phyloP scores from a whole-genome alignment of 2,113 vertebrate species.

The Phyllostomus discolor region DNA sequence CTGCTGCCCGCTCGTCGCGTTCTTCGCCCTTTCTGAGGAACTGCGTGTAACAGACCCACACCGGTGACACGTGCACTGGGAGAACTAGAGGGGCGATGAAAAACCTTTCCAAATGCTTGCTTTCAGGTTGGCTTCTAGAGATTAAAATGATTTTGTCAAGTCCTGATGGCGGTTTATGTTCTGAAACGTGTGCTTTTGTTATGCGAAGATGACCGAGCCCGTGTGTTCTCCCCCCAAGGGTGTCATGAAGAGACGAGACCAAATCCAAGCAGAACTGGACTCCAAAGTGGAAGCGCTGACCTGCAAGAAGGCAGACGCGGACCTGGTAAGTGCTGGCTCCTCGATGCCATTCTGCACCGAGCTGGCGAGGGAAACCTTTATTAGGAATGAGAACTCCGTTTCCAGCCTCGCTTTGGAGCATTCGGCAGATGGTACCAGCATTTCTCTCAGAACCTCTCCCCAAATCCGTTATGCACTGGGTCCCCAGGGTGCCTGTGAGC shows the following conservation, averaged over 20 bases:
- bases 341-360: not conserved
- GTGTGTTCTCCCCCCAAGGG: slow-evolving; percentile 78
- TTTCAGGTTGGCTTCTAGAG: not conserved
- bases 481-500: not conserved
- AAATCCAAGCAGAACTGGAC: slow-evolving; percentile 92
- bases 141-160: not conserved
- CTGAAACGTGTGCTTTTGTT: not conserved
- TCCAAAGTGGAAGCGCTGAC: slow-evolving; percentile 87
- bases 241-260: slow-evolving; percentile 93
- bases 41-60: not conserved
- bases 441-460: not conserved
- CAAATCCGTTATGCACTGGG: accelerated
- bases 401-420: not conserved
- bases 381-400: not conserved
- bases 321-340: slow-evolving; percentile 83
- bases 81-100: slow-evolving; percentile 15
- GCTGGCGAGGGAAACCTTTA: not conserved
- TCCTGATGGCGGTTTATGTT: not conserved
- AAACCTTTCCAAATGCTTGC: not conserved
- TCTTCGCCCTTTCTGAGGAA: not conserved
- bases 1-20: not conserved
- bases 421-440: not conserved
- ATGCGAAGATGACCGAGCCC: not conserved
- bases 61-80: not conserved
- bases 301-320: slow-evolving; percentile 84